These are phyloP conservation scores for Nothocercus nigrocapillus DNA, from an alignment of 2,113 vertebrate species.

Conservation along the genomic window DNA sequence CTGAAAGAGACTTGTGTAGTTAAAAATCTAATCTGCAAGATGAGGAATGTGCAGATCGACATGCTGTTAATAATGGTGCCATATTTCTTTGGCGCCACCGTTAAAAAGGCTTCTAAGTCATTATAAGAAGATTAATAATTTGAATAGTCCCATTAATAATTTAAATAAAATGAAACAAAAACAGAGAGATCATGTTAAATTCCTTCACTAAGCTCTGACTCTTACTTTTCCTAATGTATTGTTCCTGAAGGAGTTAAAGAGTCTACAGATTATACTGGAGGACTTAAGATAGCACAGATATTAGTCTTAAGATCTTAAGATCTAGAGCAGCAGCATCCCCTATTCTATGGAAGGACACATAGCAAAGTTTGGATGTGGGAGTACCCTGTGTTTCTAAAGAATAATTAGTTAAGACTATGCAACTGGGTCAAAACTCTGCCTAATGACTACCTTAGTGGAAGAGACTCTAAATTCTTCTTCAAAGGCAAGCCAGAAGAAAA, in stretches of 20 bases:
- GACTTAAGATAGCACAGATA: not conserved
- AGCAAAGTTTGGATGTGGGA: not conserved
- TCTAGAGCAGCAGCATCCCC: not conserved
- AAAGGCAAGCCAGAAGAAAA: not conserved
- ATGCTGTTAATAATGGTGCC: not conserved
- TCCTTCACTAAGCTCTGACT: not conserved
- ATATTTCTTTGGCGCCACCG: not conserved
- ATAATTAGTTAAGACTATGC: not conserved
- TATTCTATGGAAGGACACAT: not conserved
- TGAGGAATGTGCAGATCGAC: not conserved
- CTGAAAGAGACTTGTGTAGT: not conserved
- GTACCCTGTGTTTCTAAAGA: not conserved
- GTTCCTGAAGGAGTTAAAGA: not conserved
- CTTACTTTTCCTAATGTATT: not conserved
- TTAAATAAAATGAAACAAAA: not conserved
- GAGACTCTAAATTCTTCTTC: not conserved
- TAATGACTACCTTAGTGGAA: not conserved
- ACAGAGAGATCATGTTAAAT: not conserved
- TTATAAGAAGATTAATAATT: not conserved
- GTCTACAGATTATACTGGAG: not conserved
- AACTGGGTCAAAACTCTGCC: not conserved
- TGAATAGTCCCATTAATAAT: not conserved
- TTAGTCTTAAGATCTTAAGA: not conserved
- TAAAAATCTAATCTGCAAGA: not conserved
- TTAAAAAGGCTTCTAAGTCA: not conserved